Base-by-base conservation (phyloP, 2,888 invertebrate species). In the Parnassius orleans region DNA sequence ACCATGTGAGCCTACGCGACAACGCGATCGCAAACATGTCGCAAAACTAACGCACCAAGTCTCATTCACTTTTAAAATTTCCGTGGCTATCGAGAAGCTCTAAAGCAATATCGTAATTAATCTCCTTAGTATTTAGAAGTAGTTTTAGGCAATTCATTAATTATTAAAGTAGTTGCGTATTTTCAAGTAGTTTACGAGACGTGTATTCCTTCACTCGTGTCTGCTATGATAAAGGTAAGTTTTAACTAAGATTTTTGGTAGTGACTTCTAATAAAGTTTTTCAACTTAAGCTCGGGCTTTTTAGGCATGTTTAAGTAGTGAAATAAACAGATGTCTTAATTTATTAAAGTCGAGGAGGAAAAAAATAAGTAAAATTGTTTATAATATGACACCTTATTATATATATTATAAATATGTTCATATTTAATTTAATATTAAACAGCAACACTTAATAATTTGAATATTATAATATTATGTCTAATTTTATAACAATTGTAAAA, bases 1-100 rank as follows among this genome's bases (percentile, higher is more conserved):
- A 72, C 65, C 66, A 82, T 83, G 83, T 74, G 73, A 78, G 56
- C 73, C 72, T 53, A 46, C 63, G 65, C 65, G 61, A 60, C 53
- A 44, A 41, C 63, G 55, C 56, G 60, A 65, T 61, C 68, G 68
- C 50, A 41, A 65, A 61, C 51, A 71, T 68, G 66, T 63, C 68
- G 65, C 67, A 61, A 63, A 63, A 66, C 67, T 68, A 68, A 68
- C 64, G 66, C 59, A 54, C 53, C 43, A 51, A 69, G 46, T 41
- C n/a, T 24, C 10, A 51, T 42, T 24, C 48, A 41, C 59, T 68
- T 65, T 63, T 67, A 60, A 69, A 67, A 63, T 63, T 72, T 72
- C 69, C 71, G 71, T 70, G 66, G 65, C 57, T 61, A 68, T 66
- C 65, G 74, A 75, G 77, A 78, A 72, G 74, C 75, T 75, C 55